phyloP scores from a whole-genome alignment of 1,140 invertebrate species.

The Nasonia vitripennis region DNA sequence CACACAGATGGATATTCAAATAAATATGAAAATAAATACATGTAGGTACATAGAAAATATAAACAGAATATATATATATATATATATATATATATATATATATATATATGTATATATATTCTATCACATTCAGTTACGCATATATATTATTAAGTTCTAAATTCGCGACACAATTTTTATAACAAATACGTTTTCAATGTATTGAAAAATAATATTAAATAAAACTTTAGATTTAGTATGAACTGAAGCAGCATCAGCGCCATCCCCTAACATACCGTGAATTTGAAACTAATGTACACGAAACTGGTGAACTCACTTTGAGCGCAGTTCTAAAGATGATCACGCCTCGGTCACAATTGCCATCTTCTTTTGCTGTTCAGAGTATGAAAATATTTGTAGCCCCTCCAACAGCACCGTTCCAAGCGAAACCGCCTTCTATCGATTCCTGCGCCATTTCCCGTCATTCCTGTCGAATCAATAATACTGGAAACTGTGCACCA shows the following conservation, averaged over 20 bases:
- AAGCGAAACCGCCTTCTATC: constrained; percentile 69
- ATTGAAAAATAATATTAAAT: background rate
- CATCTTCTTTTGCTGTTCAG: constrained; percentile 73
- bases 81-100: background rate
- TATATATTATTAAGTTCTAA: background rate
- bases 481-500: constrained; percentile 35
- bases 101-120: background rate
- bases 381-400: constrained; percentile 74
- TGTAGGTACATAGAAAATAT: too few species aligned
- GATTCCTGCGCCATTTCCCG: constrained; percentile 74
- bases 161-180: background rate
- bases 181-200: background rate
- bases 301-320: background rate
- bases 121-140: too few species aligned
- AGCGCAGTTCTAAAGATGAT: constrained; percentile 55
- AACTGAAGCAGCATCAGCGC: background rate
- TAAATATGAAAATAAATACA: too few species aligned
- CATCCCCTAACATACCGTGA: background rate
- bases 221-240: background rate
- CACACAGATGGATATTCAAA: too few species aligned
- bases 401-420: constrained; percentile 55
- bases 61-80: too few species aligned
- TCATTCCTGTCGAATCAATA: constrained; percentile 73
- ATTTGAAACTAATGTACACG: background rate
- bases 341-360: constrained; percentile 68